A percentile compares a stretch with the other conserved stretches of the same genome.
These are phyloP conservation scores for Xanthorhoe designata DNA, from an alignment of 2,888 invertebrate genomes.

Conservation along the genomic window DNA sequence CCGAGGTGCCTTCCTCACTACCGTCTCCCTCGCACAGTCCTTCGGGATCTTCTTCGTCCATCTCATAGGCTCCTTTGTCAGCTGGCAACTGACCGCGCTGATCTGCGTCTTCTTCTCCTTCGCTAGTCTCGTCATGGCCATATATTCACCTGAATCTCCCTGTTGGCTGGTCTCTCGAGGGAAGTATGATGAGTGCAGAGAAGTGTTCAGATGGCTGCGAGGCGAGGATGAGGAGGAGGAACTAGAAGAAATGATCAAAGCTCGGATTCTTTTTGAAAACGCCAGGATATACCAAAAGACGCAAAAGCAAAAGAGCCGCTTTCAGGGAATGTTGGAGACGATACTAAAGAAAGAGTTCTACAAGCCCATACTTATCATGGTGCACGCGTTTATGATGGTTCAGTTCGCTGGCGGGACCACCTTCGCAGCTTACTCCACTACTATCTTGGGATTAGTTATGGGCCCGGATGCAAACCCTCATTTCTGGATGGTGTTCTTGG, in stretches of 20 bases:
- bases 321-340: slow-evolving; percentile 46
- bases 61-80: slow-evolving; percentile 83
- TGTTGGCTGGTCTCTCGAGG: slow-evolving; percentile 85
- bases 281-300: slow-evolving; percentile 46
- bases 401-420: slow-evolving; percentile 89
- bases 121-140: slow-evolving; percentile 68
- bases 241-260: slow-evolving; percentile 64
- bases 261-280: slow-evolving; percentile 56
- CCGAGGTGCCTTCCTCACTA: slow-evolving; percentile 86
- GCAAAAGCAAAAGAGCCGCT: slow-evolving; percentile 41
- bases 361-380: slow-evolving; percentile 85
- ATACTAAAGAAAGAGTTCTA: slow-evolving; percentile 78
- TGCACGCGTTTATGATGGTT: slow-evolving; percentile 85
- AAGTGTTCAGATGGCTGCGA: slow-evolving; percentile 82
- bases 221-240: slow-evolving; percentile 76
- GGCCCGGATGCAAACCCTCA: slow-evolving; percentile 86
- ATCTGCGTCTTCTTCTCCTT: slow-evolving; percentile 75
- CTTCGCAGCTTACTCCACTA: slow-evolving; percentile 88
- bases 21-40: slow-evolving; percentile 83
- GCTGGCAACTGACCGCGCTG: slow-evolving; percentile 83
- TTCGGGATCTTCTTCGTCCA: slow-evolving; percentile 86
- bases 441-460: slow-evolving; percentile 83
- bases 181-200: slow-evolving; percentile 77
- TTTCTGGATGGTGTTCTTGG: slow-evolving; percentile 87
- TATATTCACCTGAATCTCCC: slow-evolving; percentile 86